A percentile compares a stretch with the other conserved stretches of the same genome.
Conservation (phyloP, 30 jellyfish, hydroid and myxozoan genomes). For the Aurelia sp. region DNA sequence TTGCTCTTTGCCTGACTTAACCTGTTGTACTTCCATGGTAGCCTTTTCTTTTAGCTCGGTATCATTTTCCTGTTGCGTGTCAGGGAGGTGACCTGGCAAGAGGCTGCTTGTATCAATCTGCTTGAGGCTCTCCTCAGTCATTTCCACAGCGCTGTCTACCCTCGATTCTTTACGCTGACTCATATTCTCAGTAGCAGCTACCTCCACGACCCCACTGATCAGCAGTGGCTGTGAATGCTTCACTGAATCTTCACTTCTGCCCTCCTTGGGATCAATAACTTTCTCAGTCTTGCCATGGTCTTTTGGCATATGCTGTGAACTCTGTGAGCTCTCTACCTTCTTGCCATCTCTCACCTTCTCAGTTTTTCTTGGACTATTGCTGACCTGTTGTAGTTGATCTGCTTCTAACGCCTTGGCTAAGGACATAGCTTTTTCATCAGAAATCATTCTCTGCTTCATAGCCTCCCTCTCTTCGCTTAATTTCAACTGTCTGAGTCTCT, state of each 20-base stretch:
- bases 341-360: no score
- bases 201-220: slow-evolving; percentile 4
- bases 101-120: background rate
- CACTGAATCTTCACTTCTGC: no score
- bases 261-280: no score
- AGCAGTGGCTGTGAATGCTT: background rate
- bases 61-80: background rate
- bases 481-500: slow-evolving; percentile 19
- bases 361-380: no score
- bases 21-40: background rate
- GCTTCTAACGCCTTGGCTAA: background rate
- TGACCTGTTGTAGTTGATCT: background rate
- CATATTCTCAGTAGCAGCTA: background rate
- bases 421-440: background rate
- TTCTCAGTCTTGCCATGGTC: no score
- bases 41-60: no score
- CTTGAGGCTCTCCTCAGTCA: slow-evolving; percentile 42
- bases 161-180: slow-evolving; percentile 18
- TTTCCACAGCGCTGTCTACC: slow-evolving; percentile 61
- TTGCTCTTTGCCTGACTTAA: background rate
- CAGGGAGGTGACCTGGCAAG: background rate
- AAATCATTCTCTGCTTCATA: background rate
- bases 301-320: no score
- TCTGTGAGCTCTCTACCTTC: no score
- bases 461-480: slow-evolving; percentile 8